Conservation (phyloP, 2,888 invertebrate genomes). For the Mimachlamys varia region DNA sequence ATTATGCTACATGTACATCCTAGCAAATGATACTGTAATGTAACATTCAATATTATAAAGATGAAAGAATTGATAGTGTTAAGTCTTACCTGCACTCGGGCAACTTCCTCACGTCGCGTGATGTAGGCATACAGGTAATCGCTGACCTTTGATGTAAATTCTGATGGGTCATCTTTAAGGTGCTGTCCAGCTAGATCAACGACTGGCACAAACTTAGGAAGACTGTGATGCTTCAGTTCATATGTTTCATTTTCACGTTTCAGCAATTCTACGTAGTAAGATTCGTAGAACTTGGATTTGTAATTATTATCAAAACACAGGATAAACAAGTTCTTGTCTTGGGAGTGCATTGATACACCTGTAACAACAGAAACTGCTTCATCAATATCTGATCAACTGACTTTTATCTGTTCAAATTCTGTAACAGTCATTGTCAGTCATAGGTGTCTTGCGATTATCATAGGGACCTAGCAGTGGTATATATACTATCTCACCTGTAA, state of each 20-base stretch:
- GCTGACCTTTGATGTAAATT: slow-evolving; percentile 37
- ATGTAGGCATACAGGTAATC: slow-evolving; percentile 41
- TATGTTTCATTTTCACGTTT: slow-evolving; percentile 26
- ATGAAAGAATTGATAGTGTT: too few species aligned
- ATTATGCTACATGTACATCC: too few species aligned
- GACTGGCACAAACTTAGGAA: slow-evolving; percentile 43
- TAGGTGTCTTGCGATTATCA: too few species aligned
- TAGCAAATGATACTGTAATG: too few species aligned
- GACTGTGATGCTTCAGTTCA: slow-evolving; percentile 34
- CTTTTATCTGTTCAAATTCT: too few species aligned
- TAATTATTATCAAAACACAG: slow-evolving; percentile 40
- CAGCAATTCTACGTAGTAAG: slow-evolving; percentile 38
- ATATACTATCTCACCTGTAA: not conserved
- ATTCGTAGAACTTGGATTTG: slow-evolving; percentile 19
- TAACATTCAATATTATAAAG: too few species aligned
- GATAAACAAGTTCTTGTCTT: slow-evolving; percentile 23
- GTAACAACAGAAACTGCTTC: not conserved
- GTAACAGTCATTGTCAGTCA: too few species aligned
- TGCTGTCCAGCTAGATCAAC: not conserved
- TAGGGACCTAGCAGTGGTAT: too few species aligned
- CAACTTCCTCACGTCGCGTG: slow-evolving; percentile 38
- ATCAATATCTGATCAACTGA: too few species aligned
- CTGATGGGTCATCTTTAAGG: slow-evolving; percentile 32
- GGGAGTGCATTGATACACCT: slow-evolving; percentile 38
- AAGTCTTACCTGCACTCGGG: slow-evolving; percentile 38